Evolutionary conservation across 2,797 vertebrate genomes (phyloP).

Genomic region (Leptodactylus fallax): DNA sequence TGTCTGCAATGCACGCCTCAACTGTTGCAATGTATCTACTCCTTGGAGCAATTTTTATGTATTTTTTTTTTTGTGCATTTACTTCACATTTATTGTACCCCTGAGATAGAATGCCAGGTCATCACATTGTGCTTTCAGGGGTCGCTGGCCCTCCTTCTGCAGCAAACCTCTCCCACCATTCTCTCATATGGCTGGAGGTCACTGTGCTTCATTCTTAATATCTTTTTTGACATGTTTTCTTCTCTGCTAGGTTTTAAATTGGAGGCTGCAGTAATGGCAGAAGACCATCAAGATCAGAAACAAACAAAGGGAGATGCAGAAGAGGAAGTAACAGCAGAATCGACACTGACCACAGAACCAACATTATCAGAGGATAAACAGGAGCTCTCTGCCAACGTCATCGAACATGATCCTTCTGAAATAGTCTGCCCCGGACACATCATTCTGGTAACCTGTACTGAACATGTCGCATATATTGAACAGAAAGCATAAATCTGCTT

Average conservation of each 20-base stretch:
- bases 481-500: background rate
- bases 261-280: conserved; percentile 53
- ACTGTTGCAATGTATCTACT: background rate
- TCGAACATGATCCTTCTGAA: conserved; percentile 11
- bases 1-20: background rate
- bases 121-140: too few relatives aligned
- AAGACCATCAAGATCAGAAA: conserved; percentile 40
- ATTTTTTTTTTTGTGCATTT: background rate
- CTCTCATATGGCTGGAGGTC: background rate
- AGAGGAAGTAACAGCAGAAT: conserved; percentile 15
- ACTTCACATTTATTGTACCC: too few relatives aligned
- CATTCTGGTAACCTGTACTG: conserved; percentile 13
- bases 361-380: conserved; percentile 4
- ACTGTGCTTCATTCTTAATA: background rate
- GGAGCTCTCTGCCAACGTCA: background rate
- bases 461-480: background rate
- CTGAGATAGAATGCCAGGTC: background rate
- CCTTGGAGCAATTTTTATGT: background rate
- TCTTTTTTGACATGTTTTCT: background rate
- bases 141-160: too few relatives aligned
- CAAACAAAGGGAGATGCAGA: conserved; percentile 26
- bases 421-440: conserved; percentile 6
- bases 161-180: background rate
- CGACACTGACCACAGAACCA: background rate
- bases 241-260: background rate